phyloP scores from a whole-genome alignment of 2,113 vertebrate genomes.

The Microtus ochrogaster region DNA sequence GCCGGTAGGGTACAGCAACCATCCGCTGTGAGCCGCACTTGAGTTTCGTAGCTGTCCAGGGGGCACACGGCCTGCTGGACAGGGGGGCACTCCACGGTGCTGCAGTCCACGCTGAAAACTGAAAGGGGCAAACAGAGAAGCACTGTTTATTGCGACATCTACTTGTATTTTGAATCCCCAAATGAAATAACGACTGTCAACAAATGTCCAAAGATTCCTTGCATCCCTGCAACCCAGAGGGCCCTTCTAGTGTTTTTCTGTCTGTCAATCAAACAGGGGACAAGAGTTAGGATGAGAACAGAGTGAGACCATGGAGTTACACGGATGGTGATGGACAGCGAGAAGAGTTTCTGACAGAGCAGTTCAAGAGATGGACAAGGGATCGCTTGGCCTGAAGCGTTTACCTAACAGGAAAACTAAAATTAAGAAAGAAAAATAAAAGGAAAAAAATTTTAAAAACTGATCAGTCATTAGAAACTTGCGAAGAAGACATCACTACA shows the following conservation, averaged over 20 bases:
- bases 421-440: background rate
- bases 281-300: background rate
- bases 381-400: background rate
- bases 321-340: background rate
- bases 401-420: background rate
- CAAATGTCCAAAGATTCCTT: background rate
- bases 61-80: constrained; percentile 93
- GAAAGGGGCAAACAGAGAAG: constrained; percentile 76
- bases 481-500: background rate
- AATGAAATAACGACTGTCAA: background rate
- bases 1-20: constrained; percentile 94
- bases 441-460: background rate
- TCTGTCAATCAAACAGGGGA: background rate
- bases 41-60: constrained; percentile 93
- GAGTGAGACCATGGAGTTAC: background rate
- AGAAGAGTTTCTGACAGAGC: constrained; percentile 3
- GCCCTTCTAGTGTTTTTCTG: background rate
- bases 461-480: constrained; percentile 24
- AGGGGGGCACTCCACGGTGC: constrained; percentile 93
- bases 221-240: background rate
- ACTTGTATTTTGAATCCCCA: background rate
- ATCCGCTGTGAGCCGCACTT: constrained; percentile 93
- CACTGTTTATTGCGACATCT: constrained; percentile 49
- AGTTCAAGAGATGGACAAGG: constrained; percentile 20
- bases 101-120: constrained; percentile 95